phyloP scores from a whole-genome alignment of 2,888 invertebrate genomes.

The Pinctada fucata region DNA sequence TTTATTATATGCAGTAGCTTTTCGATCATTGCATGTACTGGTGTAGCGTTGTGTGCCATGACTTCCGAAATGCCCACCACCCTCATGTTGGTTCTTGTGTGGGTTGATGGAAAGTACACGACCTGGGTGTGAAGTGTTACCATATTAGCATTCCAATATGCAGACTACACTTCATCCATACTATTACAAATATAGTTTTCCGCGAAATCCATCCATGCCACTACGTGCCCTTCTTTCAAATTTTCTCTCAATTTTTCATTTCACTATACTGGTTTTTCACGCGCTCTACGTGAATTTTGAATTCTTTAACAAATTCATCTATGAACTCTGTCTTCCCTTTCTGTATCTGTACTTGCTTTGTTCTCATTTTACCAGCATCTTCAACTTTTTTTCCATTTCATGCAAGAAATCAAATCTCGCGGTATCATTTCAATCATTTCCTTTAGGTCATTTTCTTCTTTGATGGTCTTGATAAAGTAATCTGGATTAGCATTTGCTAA shows the following conservation, averaged over 20 bases:
- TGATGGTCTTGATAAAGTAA: neutral
- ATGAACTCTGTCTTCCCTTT: slow-evolving; percentile 20
- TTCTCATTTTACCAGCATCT: slow-evolving; percentile 23
- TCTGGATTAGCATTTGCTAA: slow-evolving; percentile 30
- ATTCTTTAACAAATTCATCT: slow-evolving; percentile 26
- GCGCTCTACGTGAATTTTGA: slow-evolving; percentile 19
- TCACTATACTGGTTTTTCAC: slow-evolving; percentile 14
- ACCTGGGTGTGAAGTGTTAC: slow-evolving; percentile 31
- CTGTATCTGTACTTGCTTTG: slow-evolving; percentile 23
- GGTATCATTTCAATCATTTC: slow-evolving; percentile 8
- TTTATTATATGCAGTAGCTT: slow-evolving; percentile 17
- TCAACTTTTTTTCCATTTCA: slow-evolving; percentile 29
- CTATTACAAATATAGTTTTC: slow-evolving; percentile 34
- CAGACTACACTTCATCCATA: slow-evolving; percentile 31
- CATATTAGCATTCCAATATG: slow-evolving; percentile 28
- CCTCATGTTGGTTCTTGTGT: neutral
- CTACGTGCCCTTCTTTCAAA: neutral
- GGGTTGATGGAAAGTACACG: slow-evolving; percentile 11
- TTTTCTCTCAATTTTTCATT: slow-evolving; percentile 18
- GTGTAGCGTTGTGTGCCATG: slow-evolving; percentile 15
- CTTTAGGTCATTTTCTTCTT: slow-evolving; percentile 8
- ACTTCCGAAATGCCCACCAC: slow-evolving; percentile 2
- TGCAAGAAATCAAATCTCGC: slow-evolving; percentile 9
- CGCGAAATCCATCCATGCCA: slow-evolving; percentile 13
- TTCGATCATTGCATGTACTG: slow-evolving; percentile 19